Base-by-base conservation (phyloP, 2,113 vertebrate genomes). In the Lophura nycthemera region DNA sequence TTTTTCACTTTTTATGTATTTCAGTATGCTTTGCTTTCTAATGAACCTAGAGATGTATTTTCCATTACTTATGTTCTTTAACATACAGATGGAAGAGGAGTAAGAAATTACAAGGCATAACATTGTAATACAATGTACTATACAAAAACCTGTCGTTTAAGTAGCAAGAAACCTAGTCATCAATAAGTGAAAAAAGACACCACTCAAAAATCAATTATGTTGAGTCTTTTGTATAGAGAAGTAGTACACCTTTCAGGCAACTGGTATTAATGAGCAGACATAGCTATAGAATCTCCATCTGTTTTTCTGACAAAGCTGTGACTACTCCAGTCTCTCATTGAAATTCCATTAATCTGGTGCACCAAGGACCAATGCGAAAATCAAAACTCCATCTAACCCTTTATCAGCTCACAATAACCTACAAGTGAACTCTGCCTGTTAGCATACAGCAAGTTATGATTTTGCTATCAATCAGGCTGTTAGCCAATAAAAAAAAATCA, bases 391-490 rank as follows among this genome's bases (percentile, higher is more conserved):
- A 97, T 98, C 98, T 97, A 98, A 98, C 97, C 98, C 97, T 97
- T 98, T 98, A 98, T 98, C 97, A 98, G 97, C 95, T 98, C 97
- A 98, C 98, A 98, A 98, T 98, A 98, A 98, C 98, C 98, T 98
- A 98, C 97, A 97, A 97, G 97, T 98, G 98, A 98, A 98, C 98
- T 98, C 97, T 98, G 97, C 97, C 98, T 98, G 98, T 98, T 98
- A 98, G 98, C 97, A 97, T 97, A 96, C 95, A 97, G 96, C 97
- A 96, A 98, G 97, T 97, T 98, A 98, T 98, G 97, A 98, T 98
- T 98, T 98, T 97, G 95, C 97, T 97, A 98, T 98, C 97, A 97
- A 98, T 98, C 98, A 98, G 95, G 92, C 96, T 91, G 91, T 95
- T 95, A 96, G 97, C 95, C 95, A 98, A 97, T 95, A 88, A 65